Percentiles rank a stretch among this genome's conserved stretches.
These are phyloP conservation scores for Herpailurus yagouaroundi DNA, from an alignment of 2,113 vertebrate species.

Conservation along the genomic window DNA sequence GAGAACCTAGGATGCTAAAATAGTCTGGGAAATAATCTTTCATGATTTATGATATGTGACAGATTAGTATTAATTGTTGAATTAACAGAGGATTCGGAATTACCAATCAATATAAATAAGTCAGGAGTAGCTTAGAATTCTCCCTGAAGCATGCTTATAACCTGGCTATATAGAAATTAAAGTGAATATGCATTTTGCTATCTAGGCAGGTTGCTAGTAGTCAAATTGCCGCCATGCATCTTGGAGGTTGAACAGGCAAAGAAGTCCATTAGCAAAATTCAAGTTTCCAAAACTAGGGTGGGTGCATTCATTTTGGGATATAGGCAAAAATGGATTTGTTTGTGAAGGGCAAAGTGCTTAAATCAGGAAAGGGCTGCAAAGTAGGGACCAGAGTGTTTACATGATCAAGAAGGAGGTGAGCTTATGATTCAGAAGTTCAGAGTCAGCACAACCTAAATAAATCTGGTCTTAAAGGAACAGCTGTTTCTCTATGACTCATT, in stretches of 20 bases:
- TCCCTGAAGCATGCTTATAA: background rate
- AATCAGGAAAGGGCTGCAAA: background rate
- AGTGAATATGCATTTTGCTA: background rate
- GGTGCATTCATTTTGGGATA: background rate
- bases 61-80: background rate
- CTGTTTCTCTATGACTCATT: constrained; percentile 23
- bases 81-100: constrained; percentile 3
- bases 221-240: background rate
- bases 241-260: background rate
- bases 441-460: constrained; percentile 42
- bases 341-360: background rate
- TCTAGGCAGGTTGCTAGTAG: background rate
- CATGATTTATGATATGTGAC: background rate
- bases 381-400: background rate
- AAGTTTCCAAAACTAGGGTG: background rate
- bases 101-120: background rate
- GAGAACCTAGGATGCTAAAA: background rate
- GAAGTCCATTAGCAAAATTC: background rate
- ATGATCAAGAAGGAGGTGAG: background rate
- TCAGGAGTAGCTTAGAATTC: background rate
- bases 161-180: background rate
- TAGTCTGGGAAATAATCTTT: background rate
- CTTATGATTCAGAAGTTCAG: constrained; percentile 16
- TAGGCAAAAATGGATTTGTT: constrained; percentile 5
- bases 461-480: background rate